Conservation (phyloP, 2,113 vertebrate species). For the Micronycteris hirsuta region DNA sequence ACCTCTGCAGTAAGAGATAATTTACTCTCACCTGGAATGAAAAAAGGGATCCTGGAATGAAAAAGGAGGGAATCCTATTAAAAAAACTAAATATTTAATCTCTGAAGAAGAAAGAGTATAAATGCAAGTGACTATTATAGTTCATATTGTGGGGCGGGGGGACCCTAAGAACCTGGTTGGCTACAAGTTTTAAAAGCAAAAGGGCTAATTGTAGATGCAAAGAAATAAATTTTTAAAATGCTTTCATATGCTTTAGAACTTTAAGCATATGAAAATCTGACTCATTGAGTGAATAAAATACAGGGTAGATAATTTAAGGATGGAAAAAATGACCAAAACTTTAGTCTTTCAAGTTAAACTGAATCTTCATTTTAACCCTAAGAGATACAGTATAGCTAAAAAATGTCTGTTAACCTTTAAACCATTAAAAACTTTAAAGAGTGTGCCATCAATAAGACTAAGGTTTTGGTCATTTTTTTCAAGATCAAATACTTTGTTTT, state of each 20-base stretch:
- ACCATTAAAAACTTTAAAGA: not conserved
- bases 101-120: not conserved
- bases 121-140: not conserved
- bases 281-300: constrained; percentile 9
- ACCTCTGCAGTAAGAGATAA: not conserved
- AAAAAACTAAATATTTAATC: not conserved
- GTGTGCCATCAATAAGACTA: not conserved
- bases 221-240: not conserved
- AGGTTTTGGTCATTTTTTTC: too few species aligned
- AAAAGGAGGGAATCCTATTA: not conserved
- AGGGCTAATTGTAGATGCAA: not conserved
- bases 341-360: not conserved
- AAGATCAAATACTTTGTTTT: constrained; percentile 8
- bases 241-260: not conserved
- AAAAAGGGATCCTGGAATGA: not conserved
- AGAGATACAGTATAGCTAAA: not conserved
- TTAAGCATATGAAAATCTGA: not conserved
- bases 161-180: not conserved
- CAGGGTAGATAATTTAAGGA: not conserved
- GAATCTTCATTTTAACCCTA: not conserved
- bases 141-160: not conserved
- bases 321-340: not conserved
- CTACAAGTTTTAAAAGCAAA: constrained; percentile 19
- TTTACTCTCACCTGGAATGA: not conserved
- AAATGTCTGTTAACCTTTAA: not conserved